These are phyloP conservation scores for Drosophila colorata DNA, from an alignment of 2,888 invertebrate species.

Conservation along the genomic window DNA sequence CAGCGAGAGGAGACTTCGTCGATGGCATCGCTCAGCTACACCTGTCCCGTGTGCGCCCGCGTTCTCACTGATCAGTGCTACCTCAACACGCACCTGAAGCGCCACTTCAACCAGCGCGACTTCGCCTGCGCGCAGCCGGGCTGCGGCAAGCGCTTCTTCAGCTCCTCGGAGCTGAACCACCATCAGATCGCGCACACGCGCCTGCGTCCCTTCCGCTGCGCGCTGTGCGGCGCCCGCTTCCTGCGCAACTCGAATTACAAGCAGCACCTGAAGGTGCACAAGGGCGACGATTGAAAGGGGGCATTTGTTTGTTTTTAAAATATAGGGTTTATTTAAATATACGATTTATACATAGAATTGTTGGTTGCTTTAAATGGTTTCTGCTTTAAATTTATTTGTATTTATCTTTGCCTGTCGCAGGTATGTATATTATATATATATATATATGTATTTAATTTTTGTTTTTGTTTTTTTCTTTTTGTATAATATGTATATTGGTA, in stretches of 20 bases:
- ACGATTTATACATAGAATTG: slow-evolving; percentile 69
- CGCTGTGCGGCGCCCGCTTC: slow-evolving; percentile 69
- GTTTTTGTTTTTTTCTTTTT: not conserved
- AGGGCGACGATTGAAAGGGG: slow-evolving; percentile 8
- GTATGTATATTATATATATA: slow-evolving; percentile 12
- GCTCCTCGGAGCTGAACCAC: slow-evolving; percentile 73
- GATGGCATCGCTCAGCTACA: slow-evolving; percentile 45
- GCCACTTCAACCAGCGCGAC: slow-evolving; percentile 76
- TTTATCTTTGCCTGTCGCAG: slow-evolving; percentile 42
- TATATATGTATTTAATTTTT: slow-evolving; percentile 36
- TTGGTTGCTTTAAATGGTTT: slow-evolving; percentile 36
- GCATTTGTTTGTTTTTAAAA: slow-evolving; percentile 35
- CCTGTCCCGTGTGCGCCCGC: slow-evolving; percentile 75
- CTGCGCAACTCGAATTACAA: slow-evolving; percentile 74
- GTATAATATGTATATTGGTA: slow-evolving; percentile 41
- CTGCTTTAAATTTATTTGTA: slow-evolving; percentile 36
- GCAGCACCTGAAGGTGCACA: slow-evolving; percentile 76
- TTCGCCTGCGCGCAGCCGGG: slow-evolving; percentile 63
- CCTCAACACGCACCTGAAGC: slow-evolving; percentile 72
- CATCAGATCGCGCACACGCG: slow-evolving; percentile 75
- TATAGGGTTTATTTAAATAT: slow-evolving; percentile 79
- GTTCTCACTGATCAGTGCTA: slow-evolving; percentile 78
- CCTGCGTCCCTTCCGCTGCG: slow-evolving; percentile 67
- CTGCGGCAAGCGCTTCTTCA: slow-evolving; percentile 79
- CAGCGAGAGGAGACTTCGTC: not conserved